Base-by-base conservation (phyloP, 2,113 vertebrate genomes). In the Orientallactaga bullata region DNA sequence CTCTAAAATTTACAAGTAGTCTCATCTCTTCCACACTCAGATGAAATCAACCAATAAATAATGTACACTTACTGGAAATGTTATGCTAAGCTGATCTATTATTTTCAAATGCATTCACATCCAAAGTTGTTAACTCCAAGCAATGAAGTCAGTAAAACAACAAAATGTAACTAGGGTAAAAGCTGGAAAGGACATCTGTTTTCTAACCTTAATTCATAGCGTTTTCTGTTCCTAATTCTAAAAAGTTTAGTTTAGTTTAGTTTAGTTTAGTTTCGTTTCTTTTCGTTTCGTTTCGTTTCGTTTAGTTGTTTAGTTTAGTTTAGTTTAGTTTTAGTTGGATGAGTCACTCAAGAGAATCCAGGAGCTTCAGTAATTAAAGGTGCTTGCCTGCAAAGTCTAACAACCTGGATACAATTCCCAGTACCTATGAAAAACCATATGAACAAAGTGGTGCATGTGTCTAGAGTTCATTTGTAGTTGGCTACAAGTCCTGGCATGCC, bases 121-220 rank as follows among this genome's bases (percentile, higher is more conserved):
- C 3, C 51, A 66, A 79, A 61, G 63, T 78, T 78, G 47, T 58
- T 91, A 95, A 83, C 72, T 58, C 91, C 47, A 80, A 89, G 51
- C 6, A 89, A 83, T 69, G 7, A 79, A 82, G 77, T 72, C 39
- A 83, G 1, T 47, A 68, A 94, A 76, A 80, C n/a, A 89, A 88
- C 61, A 47, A 37, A 58, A 92, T 51, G 66, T 71, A 76, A 35
- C 66, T 86, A 72, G 39, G 28, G 68, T n/a, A 65, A 69, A 87
- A 63, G 28, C 91, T 16, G 23, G 30, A 63, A 47, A 21, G 82
- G 5, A 15, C 17, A 78, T 69, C 42, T 66, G 17, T 66, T 79
- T 80, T n/a, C 74, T 91, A 30, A 87, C 39, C 89, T 89, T 76
- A 42, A 74, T 84, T 85, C 72, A 61, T 24, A 66, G 55, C 85